These are phyloP conservation scores for Odontesthes bonariensis DNA, from an alignment of 2,113 vertebrate genomes.

Conservation along the genomic window DNA sequence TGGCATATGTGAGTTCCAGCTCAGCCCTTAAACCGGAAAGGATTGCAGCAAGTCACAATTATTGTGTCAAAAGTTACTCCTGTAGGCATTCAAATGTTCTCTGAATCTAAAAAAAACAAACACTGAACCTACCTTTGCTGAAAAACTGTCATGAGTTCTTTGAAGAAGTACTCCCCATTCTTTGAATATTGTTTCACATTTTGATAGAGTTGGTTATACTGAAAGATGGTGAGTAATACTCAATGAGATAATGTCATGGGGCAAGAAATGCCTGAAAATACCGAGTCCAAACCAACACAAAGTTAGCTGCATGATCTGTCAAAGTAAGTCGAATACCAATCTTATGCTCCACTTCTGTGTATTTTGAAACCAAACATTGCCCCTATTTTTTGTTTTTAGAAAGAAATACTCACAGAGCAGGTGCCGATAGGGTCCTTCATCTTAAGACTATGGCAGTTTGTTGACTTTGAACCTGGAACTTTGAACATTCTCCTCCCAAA, in stretches of 20 bases:
- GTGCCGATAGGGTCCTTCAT: conserved; percentile 88
- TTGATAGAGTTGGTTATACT: conserved; percentile 90
- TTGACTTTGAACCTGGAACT: conserved; percentile 79
- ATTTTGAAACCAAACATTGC: conserved; percentile 18
- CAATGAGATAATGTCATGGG: not conserved
- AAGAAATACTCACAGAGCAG: conserved; percentile 85
- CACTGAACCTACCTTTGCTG: conserved; percentile 85
- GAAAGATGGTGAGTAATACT: conserved; percentile 50
- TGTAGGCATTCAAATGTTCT: conserved; percentile 10
- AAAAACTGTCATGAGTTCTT: conserved; percentile 87
- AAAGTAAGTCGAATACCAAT: not conserved
- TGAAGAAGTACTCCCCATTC: conserved; percentile 89
- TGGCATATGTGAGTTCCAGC: conserved; percentile 86
- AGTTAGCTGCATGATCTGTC: not conserved
- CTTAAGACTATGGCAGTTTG: conserved; percentile 71
- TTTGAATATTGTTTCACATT: conserved; percentile 89
- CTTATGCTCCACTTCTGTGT: not conserved
- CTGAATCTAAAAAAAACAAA: not conserved
- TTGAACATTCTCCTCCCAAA: conserved; percentile 67
- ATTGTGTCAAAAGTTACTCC: conserved; percentile 57
- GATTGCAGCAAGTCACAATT: conserved; percentile 8
- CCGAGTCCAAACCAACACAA: not conserved
- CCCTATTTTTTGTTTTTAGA: not conserved
- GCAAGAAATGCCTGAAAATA: not conserved
- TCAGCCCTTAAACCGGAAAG: conserved; percentile 79